Evolutionary conservation across 2,797 vertebrate species (phyloP).

Genomic region (Alectoris magna): DNA sequence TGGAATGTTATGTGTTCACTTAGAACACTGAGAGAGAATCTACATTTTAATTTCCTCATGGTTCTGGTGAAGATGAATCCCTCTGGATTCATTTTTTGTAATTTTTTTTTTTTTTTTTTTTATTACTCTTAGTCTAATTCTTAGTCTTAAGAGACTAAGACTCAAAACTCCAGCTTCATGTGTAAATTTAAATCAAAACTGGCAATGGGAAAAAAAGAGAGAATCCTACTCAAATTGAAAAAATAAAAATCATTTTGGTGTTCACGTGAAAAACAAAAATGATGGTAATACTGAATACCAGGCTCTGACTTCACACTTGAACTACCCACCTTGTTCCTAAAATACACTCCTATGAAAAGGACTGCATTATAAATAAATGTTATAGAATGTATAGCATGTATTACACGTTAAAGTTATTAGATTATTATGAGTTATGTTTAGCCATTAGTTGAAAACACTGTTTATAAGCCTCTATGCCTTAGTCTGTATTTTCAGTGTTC

Average conservation of each 20-base stretch:
- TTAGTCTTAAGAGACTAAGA: background rate
- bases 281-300: too few relatives aligned
- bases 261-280: background rate
- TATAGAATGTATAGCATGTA: background rate
- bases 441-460: background rate
- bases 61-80: background rate
- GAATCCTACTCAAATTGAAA: background rate
- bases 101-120: background rate
- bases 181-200: background rate
- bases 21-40: slow-evolving; percentile 56
- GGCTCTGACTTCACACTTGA: background rate
- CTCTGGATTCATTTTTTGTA: background rate
- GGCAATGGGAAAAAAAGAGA: background rate
- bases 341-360: background rate
- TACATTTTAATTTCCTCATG: slow-evolving; percentile 48
- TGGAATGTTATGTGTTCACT: slow-evolving; percentile 42
- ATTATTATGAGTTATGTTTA: background rate
- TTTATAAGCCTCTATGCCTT: background rate
- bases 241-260: background rate
- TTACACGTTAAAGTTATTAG: background rate
- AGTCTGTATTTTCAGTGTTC: background rate
- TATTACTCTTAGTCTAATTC: too few relatives aligned
- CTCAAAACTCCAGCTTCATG: background rate
- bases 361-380: background rate
- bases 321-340: background rate